Percentiles rank a stretch among this genome's conserved stretches.
These are phyloP conservation scores for Hybos culiciformis DNA, from an alignment of 2,888 invertebrate species.

Conservation along the genomic window DNA sequence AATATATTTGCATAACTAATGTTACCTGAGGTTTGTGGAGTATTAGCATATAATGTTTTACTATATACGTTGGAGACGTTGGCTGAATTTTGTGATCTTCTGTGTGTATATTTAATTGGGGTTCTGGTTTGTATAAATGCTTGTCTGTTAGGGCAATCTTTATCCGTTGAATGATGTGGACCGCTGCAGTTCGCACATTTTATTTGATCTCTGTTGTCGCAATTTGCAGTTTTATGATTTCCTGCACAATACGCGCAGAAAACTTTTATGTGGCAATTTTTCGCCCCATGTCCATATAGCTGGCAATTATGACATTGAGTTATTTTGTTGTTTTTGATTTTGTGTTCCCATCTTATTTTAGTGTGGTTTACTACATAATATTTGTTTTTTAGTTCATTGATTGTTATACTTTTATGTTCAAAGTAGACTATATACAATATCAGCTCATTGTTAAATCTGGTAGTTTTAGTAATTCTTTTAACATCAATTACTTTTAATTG, in stretches of 20 bases:
- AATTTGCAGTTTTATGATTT: background rate
- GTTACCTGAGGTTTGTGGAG: too few species aligned
- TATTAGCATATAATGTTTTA: background rate
- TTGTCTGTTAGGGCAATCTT: background rate
- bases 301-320: background rate
- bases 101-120: too few species aligned
- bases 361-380: background rate
- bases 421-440: conserved; percentile 1
- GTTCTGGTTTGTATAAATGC: background rate
- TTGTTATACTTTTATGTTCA: background rate
- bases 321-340: background rate
- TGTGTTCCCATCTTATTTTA: background rate
- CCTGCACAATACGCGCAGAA: background rate
- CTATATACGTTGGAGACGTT: too few species aligned
- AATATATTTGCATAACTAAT: too few species aligned
- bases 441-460: conserved; percentile 5
- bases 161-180: background rate
- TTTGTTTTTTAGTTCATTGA: background rate
- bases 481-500: too few species aligned
- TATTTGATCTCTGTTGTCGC: background rate
- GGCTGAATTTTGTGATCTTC: too few species aligned
- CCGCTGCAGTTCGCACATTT: background rate
- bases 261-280: background rate
- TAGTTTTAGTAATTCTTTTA: too few species aligned
- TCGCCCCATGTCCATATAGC: background rate